A percentile compares a stretch with the other conserved stretches of the same genome.
phyloP scores from a whole-genome alignment of 2,797 vertebrate species.

The Cuniculus paca region DNA sequence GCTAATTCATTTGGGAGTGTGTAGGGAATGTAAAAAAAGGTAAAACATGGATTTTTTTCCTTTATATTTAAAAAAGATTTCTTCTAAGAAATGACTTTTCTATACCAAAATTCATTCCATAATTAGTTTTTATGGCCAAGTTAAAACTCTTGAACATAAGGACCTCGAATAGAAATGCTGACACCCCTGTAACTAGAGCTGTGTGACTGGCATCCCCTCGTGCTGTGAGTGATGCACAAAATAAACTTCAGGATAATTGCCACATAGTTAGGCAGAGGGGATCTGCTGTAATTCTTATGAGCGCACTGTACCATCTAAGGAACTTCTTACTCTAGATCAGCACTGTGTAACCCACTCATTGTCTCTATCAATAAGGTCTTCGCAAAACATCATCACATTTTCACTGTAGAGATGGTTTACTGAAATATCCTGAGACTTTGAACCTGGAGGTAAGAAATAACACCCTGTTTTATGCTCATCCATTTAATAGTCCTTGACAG shows the following conservation, averaged over 20 bases:
- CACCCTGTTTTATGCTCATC: conserved; percentile 85
- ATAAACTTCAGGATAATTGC: conserved; percentile 71
- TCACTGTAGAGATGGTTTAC: conserved; percentile 89
- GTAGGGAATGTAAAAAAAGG: conserved; percentile 51
- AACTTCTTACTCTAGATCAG: conserved; percentile 71
- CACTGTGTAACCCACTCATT: conserved; percentile 66
- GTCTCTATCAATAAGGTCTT: conserved; percentile 72
- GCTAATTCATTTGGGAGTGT: neutral
- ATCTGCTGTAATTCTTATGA: conserved; percentile 70
- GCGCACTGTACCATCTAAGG: conserved; percentile 68
- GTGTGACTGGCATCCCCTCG: conserved; percentile 24
- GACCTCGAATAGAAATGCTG: conserved; percentile 49
- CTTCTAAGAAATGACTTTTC: conserved; percentile 58
- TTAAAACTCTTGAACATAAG: conserved; percentile 61
- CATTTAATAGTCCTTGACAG: conserved; percentile 89
- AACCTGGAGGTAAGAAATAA: conserved; percentile 89
- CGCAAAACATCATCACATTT: conserved; percentile 85
- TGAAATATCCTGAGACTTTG: conserved; percentile 89
- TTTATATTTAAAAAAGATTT: neutral
- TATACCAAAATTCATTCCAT: conserved; percentile 58
- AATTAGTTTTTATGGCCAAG: conserved; percentile 61
- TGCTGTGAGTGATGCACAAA: conserved; percentile 74
- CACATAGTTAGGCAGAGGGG: conserved; percentile 56
- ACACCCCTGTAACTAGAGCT: conserved; percentile 42
- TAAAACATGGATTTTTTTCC: conserved; percentile 33